Percentiles rank a stretch among this genome's conserved stretches.
Evolutionary conservation across 2,888 invertebrate genomes (phyloP).

Genomic region (Lepidocyrtinus sp.): DNA sequence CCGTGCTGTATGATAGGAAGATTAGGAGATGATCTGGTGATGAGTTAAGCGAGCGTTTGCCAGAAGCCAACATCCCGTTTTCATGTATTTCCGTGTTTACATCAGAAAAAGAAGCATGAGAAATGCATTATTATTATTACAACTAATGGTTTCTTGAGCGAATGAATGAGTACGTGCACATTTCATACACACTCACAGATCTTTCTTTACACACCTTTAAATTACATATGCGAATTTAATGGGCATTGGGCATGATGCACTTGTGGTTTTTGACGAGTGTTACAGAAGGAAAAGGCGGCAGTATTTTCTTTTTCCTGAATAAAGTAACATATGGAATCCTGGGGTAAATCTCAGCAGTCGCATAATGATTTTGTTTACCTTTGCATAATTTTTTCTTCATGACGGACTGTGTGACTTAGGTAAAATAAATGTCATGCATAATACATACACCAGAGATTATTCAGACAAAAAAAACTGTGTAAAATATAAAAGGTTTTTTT

Average conservation of each 20-base stretch:
- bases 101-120: constrained; percentile 30
- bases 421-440: constrained; percentile 15
- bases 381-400: neutral
- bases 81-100: constrained; percentile 50
- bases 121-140: constrained; percentile 19
- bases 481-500: constrained; percentile 1
- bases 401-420: neutral
- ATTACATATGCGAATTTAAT: constrained; percentile 23
- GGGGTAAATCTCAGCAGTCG: constrained; percentile 13
- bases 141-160: constrained; percentile 15
- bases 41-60: constrained; percentile 30
- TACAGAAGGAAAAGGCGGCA: neutral
- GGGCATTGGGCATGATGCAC: constrained; percentile 30
- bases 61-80: constrained; percentile 55
- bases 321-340: neutral
- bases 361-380: neutral
- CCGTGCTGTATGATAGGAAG: constrained; percentile 6
- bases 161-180: constrained; percentile 22
- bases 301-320: neutral
- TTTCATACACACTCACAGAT: constrained; percentile 23
- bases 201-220: constrained; percentile 13
- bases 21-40: neutral
- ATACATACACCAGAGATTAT: neutral
- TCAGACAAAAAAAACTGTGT: constrained; percentile 10
- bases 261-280: constrained; percentile 19